Percentiles rank a stretch among this genome's conserved stretches.
phyloP scores from a whole-genome alignment of 2,888 invertebrate species.

The Plusia festucae region DNA sequence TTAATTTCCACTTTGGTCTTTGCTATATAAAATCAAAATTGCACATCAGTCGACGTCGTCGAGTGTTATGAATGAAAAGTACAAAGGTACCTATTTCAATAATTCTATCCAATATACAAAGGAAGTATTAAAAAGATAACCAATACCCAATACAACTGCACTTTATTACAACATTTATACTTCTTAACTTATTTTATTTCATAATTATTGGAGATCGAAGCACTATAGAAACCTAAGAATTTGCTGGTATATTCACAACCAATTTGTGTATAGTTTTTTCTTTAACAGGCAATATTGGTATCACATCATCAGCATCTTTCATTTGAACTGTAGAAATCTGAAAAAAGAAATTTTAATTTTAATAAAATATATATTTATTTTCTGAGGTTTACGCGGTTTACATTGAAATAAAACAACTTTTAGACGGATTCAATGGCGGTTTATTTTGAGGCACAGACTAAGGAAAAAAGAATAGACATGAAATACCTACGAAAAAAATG shows the following conservation, averaged over 20 bases:
- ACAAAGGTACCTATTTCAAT: not conserved
- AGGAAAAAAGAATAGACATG: too few relatives aligned
- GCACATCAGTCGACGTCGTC: too few relatives aligned
- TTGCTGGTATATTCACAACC: slow-evolving; percentile 64
- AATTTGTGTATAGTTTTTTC: slow-evolving; percentile 80
- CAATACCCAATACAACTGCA: slow-evolving; percentile 37
- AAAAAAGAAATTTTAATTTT: too few relatives aligned
- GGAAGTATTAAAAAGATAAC: slow-evolving; percentile 34
- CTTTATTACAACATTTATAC: slow-evolving; percentile 55
- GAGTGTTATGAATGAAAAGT: not conserved
- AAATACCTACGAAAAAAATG: too few relatives aligned
- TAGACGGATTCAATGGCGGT: too few relatives aligned
- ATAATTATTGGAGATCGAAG: slow-evolving; percentile 49
- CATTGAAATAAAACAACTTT: too few relatives aligned
- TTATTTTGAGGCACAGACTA: too few relatives aligned
- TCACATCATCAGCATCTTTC: slow-evolving; percentile 86
- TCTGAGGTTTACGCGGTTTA: too few relatives aligned
- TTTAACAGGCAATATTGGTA: slow-evolving; percentile 78
- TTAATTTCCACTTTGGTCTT: too few relatives aligned
- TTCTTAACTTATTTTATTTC: slow-evolving; percentile 54
- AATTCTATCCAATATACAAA: not conserved
- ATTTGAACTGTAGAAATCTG: slow-evolving; percentile 83
- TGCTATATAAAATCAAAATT: too few relatives aligned
- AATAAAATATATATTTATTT: too few relatives aligned
- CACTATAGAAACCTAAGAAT: slow-evolving; percentile 50